phyloP scores from a whole-genome alignment of 1,140 invertebrate genomes.

The Calliphora vicina region DNA sequence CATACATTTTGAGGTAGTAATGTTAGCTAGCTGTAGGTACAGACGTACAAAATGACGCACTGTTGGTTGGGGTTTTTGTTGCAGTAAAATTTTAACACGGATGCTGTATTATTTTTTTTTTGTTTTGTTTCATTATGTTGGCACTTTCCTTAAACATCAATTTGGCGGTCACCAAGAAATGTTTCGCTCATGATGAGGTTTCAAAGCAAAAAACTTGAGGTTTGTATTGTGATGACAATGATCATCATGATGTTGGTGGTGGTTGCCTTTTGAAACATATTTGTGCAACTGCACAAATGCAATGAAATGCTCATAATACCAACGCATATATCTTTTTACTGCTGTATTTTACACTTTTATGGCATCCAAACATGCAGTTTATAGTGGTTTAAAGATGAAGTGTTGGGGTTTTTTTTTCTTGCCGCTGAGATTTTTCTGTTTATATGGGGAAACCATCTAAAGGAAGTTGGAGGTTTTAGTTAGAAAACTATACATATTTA shows the following conservation, averaged over 20 bases:
- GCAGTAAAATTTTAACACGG: background rate
- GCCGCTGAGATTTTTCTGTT: background rate
- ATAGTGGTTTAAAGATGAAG: background rate
- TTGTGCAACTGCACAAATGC: too few species aligned
- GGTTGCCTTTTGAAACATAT: too few species aligned
- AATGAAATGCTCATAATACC: conserved; percentile 12
- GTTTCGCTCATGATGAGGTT: too few species aligned
- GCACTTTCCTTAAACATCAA: background rate
- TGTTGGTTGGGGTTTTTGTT: too few species aligned
- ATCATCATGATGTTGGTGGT: too few species aligned
- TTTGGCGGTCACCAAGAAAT: background rate
- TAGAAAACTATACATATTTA: background rate
- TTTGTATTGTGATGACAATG: too few species aligned
- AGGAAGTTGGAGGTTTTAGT: conserved; percentile 28
- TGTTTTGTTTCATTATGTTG: background rate
- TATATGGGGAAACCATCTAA: conserved; percentile 25
- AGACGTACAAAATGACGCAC: too few species aligned
- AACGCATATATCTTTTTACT: background rate
- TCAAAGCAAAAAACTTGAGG: background rate
- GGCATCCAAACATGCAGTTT: conserved; percentile 6
- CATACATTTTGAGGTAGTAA: too few species aligned
- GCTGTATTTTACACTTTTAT: conserved; percentile 16
- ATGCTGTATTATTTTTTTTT: background rate
- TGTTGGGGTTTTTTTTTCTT: background rate
- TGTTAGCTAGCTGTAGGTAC: too few species aligned